Base-by-base conservation (phyloP, 2,797 vertebrate species). In the Florisuga fusca region DNA sequence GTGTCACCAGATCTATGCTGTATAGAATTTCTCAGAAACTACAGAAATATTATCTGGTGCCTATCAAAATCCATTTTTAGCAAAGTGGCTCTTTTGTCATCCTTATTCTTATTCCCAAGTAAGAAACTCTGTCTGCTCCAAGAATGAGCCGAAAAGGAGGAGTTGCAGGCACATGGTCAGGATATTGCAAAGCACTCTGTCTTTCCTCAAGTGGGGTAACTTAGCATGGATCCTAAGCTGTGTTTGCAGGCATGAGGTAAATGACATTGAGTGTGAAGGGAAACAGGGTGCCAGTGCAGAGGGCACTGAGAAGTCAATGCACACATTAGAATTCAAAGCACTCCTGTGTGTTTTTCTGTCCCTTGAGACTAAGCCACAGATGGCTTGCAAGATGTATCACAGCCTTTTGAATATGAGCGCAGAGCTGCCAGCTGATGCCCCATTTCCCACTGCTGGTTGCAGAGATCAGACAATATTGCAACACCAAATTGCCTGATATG, bases 261-360 rank as follows among this genome's bases (percentile, higher is more conserved):
- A 76, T 66, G 63, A 50, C 81, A 73, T 16, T 2, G 48, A 64
- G 3, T 8, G 6, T 1, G 15, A 68, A 73, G 53, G 57, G 71
- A 62, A 93, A 41, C 17, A 25, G 62, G 71, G 86, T 81, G 81
- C 73, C 85, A 34, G 57, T 36, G 36, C 45, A 61, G 93, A 76
- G 84, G 74, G 50, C 67, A 76, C 59, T 50, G 63, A 48, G 34
- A 69, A 90, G 90, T 77, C 92, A 95, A 80, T 79, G 72, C 55
- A 67, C 50, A 26, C 63, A 93, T 96, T 91, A 96, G 86, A 93
- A 96, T 96, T 94, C 95, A 89, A 76, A 87, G 72, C 93, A 95
- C 84, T 94, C 64, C 50, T 71, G 25, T 71, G 71, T 92, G 81
- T 76, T 87, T 87, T 88, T 87, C 73, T 87, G n/a, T 90, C 59